Conservation (phyloP, 1,140 invertebrate genomes). For the Globodera ellingtonae region DNA sequence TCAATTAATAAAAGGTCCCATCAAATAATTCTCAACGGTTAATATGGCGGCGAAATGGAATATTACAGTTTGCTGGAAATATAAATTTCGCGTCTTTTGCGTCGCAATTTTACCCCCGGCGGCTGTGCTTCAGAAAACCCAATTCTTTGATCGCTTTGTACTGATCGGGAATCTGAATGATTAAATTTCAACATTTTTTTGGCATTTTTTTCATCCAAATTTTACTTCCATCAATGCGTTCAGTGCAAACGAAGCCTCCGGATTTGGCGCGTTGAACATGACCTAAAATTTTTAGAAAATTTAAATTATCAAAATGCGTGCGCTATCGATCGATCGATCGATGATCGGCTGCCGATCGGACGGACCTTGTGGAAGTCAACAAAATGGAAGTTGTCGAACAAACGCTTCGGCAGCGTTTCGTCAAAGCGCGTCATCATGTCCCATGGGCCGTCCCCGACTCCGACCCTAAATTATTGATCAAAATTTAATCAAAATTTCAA, state of each 20-base stretch:
- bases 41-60: too few species aligned
- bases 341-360: neutral
- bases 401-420: conserved; percentile 68
- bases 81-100: too few species aligned
- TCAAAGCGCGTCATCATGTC: conserved; percentile 70
- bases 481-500: neutral
- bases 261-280: conserved; percentile 67
- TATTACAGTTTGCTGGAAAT: too few species aligned
- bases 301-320: neutral
- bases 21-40: too few species aligned
- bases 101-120: conserved; percentile 43
- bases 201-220: neutral
- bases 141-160: conserved; percentile 68
- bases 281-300: conserved; percentile 47
- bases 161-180: conserved; percentile 67
- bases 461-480: conserved; percentile 63
- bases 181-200: conserved; percentile 3
- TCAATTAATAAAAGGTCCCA: too few species aligned
- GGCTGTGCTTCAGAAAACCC: conserved; percentile 59
- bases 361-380: conserved; percentile 69
- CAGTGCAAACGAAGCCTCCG: conserved; percentile 68
- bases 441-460: conserved; percentile 72
- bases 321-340: neutral
- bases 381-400: conserved; percentile 71
- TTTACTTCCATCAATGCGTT: conserved; percentile 68